These are phyloP conservation scores for Drosophila maculinotata DNA, from an alignment of 2,888 invertebrate species.

Conservation along the genomic window DNA sequence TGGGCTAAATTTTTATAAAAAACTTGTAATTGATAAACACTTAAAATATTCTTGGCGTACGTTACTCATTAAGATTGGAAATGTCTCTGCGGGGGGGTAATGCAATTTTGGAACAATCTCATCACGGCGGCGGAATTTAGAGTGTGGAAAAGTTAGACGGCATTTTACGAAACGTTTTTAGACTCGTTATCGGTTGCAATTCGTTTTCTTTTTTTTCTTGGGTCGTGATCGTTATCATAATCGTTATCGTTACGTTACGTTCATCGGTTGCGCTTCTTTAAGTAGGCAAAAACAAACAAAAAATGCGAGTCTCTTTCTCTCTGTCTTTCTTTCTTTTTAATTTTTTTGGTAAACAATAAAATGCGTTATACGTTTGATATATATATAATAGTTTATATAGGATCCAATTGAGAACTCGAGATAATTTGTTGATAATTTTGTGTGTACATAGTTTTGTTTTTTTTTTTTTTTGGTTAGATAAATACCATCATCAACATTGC, in stretches of 20 bases:
- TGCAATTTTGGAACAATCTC: constrained; percentile 74
- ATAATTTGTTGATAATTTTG: constrained; percentile 82
- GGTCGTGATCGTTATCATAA: constrained; percentile 39
- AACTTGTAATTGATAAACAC: constrained; percentile 53
- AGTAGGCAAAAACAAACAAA: constrained; percentile 76
- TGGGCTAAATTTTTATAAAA: constrained; percentile 47
- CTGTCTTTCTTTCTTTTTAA: constrained; percentile 51
- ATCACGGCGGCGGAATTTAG: constrained; percentile 74
- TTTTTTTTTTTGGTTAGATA: constrained; percentile 81
- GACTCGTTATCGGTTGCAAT: constrained; percentile 54
- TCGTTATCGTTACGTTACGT: constrained; percentile 67
- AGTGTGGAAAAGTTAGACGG: constrained; percentile 47
- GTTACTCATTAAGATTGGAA: constrained; percentile 60
- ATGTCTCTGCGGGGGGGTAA: constrained; percentile 54
- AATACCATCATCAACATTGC: constrained; percentile 82
- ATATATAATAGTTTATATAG: constrained; percentile 68
- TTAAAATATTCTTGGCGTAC: constrained; percentile 71
- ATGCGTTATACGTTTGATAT: constrained; percentile 65
- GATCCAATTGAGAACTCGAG: constrained; percentile 79
- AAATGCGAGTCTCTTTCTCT: constrained; percentile 76
- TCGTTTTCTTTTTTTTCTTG: constrained; percentile 41
- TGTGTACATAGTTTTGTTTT: constrained; percentile 76
- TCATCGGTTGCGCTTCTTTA: constrained; percentile 68
- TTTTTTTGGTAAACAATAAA: constrained; percentile 67
- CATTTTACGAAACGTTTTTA: constrained; percentile 40